Base-by-base conservation (phyloP, 2,113 vertebrate genomes). In the Gorsachius goisagi region DNA sequence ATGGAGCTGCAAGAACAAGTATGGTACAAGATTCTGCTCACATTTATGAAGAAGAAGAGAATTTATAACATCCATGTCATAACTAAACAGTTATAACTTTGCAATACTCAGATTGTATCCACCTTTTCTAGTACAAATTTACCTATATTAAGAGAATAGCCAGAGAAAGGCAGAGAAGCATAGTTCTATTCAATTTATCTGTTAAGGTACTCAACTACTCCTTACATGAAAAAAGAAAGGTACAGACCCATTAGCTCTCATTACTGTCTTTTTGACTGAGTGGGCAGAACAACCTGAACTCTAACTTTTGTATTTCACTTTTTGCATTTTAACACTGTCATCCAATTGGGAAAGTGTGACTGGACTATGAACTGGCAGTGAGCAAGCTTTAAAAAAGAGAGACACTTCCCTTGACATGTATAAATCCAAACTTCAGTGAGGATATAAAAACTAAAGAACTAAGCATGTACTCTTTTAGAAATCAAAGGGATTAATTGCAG, bases 41-140 rank as follows among this genome's bases (percentile, higher is more conserved):
- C 24, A 49, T 82, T 68, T 66, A 78, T 49, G 33, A 88, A 67
- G 19, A 59, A 72, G 67, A 81, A 64, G 32, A 68, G 27, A 69
- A 85, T 89, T 88, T 74, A 66, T 90, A 60, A 63, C 28, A 83
- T 67, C 49, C 4, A 4, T 69, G 41, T 60, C 49, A 64, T 67
- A 90, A 77, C n/a, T 62, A 91, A 85, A 73, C 6, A 15, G 62
- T 58, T 91, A 56, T 45, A 83, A 69, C n/a, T 91, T 80, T 22
- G 17, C 28, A 77, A 41, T 77, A 82, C 17, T 55, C 28, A n/a
- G 39, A 41, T n/a, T 63, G n/a, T 41, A 85, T 69, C 55, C n/a
- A 85, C 64, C 55, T 90, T 74, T 85, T 66, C 37, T n/a, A 73
- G 68, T 63, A 90, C 7, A 90, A 95, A 96, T 88, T 88, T 90